Evolutionary conservation across 2,797 vertebrate species (phyloP).

Genomic region (Mus minutoides): DNA sequence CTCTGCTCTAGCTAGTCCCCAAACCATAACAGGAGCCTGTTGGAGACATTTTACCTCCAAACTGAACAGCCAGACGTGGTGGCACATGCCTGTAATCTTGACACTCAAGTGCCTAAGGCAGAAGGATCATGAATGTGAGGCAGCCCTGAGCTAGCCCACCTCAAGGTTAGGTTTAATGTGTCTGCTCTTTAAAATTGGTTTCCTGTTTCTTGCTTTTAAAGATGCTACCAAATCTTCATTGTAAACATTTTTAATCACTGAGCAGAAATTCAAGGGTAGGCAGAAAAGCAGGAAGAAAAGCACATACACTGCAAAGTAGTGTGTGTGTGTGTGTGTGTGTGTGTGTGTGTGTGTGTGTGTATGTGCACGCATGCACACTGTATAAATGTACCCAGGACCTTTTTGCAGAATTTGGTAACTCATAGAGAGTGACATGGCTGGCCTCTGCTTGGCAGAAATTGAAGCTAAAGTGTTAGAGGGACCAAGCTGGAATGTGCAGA

Average conservation of each 20-base stretch:
- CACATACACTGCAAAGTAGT: neutral
- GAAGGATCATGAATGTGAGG: neutral
- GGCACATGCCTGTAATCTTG: neutral
- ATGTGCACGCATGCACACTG: fast-evolving
- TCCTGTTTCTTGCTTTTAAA: neutral
- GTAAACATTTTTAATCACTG: slow-evolving; percentile 5
- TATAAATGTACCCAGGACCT: neutral
- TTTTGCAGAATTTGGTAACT: neutral
- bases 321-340: neutral
- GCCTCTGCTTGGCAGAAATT: slow-evolving; percentile 15
- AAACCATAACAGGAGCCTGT: too few species aligned
- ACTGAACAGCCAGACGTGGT: neutral
- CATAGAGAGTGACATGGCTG: neutral
- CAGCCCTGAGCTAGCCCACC: neutral
- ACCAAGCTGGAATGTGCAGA: neutral
- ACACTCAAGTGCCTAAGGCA: neutral
- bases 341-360: neutral
- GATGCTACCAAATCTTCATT: neutral
- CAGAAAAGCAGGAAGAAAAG: neutral
- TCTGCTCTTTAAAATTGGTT: slow-evolving; percentile 3
- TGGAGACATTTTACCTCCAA: neutral
- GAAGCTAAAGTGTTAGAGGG: neutral
- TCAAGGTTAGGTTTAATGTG: neutral
- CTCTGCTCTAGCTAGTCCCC: neutral
- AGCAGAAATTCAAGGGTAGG: neutral